These are phyloP conservation scores for Nephrotoma flavescens DNA, from an alignment of 2,888 invertebrate genomes.

Conservation along the genomic window DNA sequence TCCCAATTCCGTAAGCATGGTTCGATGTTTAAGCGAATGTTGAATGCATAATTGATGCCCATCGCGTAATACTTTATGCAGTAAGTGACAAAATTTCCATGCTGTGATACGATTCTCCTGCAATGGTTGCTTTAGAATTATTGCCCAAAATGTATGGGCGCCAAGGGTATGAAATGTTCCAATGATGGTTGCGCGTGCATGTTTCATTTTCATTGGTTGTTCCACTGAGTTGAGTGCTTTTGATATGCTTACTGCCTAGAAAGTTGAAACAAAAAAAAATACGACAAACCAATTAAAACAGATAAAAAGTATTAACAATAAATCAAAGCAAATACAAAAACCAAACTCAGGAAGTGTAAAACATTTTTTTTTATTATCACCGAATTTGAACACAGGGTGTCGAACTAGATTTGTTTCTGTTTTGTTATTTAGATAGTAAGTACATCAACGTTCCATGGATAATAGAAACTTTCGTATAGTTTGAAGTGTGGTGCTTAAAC, in stretches of 20 bases:
- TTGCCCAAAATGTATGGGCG: slow-evolving; percentile 82
- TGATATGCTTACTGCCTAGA: slow-evolving; percentile 45
- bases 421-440: too few relatives aligned
- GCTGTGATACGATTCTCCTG: slow-evolving; percentile 91
- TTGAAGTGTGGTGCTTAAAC: too few relatives aligned
- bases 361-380: neutral
- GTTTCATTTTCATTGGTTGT: slow-evolving; percentile 94
- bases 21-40: slow-evolving; percentile 69
- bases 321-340: neutral
- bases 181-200: slow-evolving; percentile 89
- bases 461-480: too few relatives aligned
- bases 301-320: neutral
- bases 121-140: slow-evolving; percentile 30
- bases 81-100: slow-evolving; percentile 98
- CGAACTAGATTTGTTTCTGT: neutral
- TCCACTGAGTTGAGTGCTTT: slow-evolving; percentile 90
- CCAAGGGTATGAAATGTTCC: slow-evolving; percentile 90
- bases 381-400: neutral
- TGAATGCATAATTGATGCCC: slow-evolving; percentile 79
- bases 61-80: slow-evolving; percentile 93
- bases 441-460: too few relatives aligned
- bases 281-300: neutral
- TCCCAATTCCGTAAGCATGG: slow-evolving; percentile 72
- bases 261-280: neutral
- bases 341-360: neutral